Percentiles rank a stretch among this genome's conserved stretches.
Evolutionary conservation across 2,888 invertebrate species (phyloP).

Genomic region (Phaonia tiefii): DNA sequence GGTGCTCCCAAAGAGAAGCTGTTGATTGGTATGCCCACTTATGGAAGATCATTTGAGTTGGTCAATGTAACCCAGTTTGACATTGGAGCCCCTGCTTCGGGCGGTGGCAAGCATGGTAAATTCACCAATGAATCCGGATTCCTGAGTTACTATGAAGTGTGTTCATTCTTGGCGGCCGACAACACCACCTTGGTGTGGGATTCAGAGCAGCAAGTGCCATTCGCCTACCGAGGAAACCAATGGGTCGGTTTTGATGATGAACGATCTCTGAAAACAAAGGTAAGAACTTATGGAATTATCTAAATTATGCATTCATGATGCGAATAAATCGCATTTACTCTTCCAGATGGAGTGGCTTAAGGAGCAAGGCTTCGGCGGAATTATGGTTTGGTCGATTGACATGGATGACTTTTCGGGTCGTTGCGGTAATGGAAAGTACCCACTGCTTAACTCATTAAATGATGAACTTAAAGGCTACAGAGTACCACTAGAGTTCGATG

Average conservation of each 20-base stretch:
- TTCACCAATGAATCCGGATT: slow-evolving; percentile 97
- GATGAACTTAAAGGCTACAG: slow-evolving; percentile 92
- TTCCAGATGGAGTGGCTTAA: slow-evolving; percentile 95
- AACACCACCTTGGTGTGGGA: slow-evolving; percentile 97
- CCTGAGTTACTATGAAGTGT: slow-evolving; percentile 97
- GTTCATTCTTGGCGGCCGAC: slow-evolving; percentile 93
- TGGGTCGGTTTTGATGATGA: slow-evolving; percentile 98
- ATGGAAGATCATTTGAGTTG: slow-evolving; percentile 94
- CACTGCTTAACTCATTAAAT: slow-evolving; percentile 92
- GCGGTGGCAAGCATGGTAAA: slow-evolving; percentile 91
- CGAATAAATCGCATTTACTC: slow-evolving; percentile 46
- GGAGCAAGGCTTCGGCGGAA: slow-evolving; percentile 96
- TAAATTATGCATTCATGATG: too few species aligned
- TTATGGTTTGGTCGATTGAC: slow-evolving; percentile 98
- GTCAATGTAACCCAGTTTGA: slow-evolving; percentile 93
- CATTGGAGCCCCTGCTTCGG: slow-evolving; percentile 94
- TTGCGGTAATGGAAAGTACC: slow-evolving; percentile 95
- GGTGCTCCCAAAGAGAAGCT: slow-evolving; percentile 96
- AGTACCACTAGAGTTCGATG: slow-evolving; percentile 91
- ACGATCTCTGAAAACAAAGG: slow-evolving; percentile 94
- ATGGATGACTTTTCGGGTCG: slow-evolving; percentile 96
- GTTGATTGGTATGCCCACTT: slow-evolving; percentile 96
- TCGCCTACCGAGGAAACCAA: slow-evolving; percentile 93
- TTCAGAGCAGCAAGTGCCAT: slow-evolving; percentile 97
- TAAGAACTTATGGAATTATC: slow-evolving; percentile 80